Conservation (phyloP, 1,140 invertebrate species). For the Spodoptera litura region DNA sequence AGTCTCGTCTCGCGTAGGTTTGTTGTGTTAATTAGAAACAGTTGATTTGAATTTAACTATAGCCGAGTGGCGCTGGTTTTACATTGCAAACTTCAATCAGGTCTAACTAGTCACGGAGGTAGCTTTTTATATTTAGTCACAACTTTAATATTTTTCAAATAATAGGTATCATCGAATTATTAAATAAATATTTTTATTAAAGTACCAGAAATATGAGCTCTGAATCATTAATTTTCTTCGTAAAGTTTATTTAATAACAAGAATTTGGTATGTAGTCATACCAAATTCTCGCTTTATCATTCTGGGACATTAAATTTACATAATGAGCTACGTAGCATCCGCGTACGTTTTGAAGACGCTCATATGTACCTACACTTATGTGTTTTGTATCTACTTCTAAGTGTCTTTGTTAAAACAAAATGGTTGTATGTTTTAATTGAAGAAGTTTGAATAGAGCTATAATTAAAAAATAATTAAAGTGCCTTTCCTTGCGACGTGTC, state of each 20-base stretch:
- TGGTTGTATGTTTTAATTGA: too few relatives aligned
- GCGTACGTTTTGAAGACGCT: not conserved
- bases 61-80: not conserved
- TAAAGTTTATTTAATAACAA: conserved; percentile 16
- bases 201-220: not conserved
- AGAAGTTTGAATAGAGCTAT: too few relatives aligned
- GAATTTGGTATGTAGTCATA: conserved; percentile 36
- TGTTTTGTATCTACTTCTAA: not conserved
- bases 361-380: not conserved
- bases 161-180: not conserved
- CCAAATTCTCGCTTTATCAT: conserved; percentile 29
- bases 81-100: conserved; percentile 1
- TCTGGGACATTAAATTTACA: conserved; percentile 38
- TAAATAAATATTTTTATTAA: not conserved
- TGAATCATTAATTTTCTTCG: conserved; percentile 22
- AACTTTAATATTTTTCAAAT: not conserved
- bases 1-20: conserved; percentile 28
- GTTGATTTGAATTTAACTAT: conserved; percentile 22
- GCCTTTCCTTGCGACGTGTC: not conserved
- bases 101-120: not conserved
- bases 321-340: conserved; percentile 31
- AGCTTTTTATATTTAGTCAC: not conserved
- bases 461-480: too few relatives aligned
- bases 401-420: too few relatives aligned
- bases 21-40: conserved; percentile 8